Evolutionary conservation across 1,140 invertebrate genomes (phyloP), one percentile per base, ranked within the genome.

Genomic region (Melitaea cinxia): DNA sequence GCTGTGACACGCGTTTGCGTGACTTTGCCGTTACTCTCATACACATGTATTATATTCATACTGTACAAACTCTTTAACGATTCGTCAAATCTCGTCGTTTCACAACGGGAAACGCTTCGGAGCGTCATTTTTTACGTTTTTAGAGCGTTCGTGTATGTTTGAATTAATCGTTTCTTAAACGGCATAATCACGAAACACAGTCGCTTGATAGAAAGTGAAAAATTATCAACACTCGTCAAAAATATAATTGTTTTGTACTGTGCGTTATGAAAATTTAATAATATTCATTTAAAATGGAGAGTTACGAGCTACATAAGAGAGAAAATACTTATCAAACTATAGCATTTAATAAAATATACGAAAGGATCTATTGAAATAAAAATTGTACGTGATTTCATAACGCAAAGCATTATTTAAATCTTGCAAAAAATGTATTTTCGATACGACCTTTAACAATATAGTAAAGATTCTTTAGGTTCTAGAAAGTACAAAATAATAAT

Each of bases 131-230:
- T 1, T 37, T n/a, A 3, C 3, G 7, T 45, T 21, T 45, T 1
- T 45, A 45, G 1, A 19, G 7, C n/a, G 6, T 19, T 7, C n/a
- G n/a, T n/a, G n/a, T n/a, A n/a, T n/a, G n/a, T n/a, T n/a, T n/a
- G n/a, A n/a, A 45, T 19, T 7, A 9, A 9, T 9, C 39, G 24
- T 42, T 61, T 52, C 15, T 39, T 35, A n/a, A 63, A 63, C 61
- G 61, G 61, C 61, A 49, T 47, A 63, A 55, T 63, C 61, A 63
- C 35, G 23, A 63, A 63, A 55, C 52, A 63, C 39, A 54, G 14
- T 55, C 39, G 52, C 60, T 63, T 63, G 23, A 63, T 63, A 28
- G 28, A 63, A 49, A 63, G 61, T 37, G 37, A 15, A 47, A 49
- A 49, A 12, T 21, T 15, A 56, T 63, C 52, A 63, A 47, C 39